Conservation (phyloP, 2,888 invertebrate species). For the Scaptomyza polygonia region DNA sequence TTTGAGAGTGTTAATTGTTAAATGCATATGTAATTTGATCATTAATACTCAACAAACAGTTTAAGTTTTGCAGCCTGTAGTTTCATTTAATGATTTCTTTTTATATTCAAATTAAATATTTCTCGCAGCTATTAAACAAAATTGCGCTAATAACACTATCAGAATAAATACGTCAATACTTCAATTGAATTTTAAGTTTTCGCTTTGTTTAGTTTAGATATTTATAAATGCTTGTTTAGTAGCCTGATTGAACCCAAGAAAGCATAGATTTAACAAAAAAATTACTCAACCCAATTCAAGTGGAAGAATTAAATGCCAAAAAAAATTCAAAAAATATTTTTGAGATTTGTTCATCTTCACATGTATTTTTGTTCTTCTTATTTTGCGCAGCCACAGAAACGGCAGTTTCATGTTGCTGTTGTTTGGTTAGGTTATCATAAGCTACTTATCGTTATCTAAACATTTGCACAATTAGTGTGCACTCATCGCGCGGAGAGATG, state of each 20-base stretch:
- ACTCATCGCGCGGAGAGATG: slow-evolving; percentile 29
- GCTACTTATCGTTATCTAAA: slow-evolving; percentile 59
- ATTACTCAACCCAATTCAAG: slow-evolving; percentile 42
- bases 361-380: slow-evolving; percentile 15
- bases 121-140: not conserved
- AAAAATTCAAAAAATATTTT: slow-evolving; percentile 36
- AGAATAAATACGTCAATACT: not conserved
- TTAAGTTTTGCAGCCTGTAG: not conserved
- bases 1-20: slow-evolving; percentile 22
- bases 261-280: slow-evolving; percentile 27
- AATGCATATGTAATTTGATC: not conserved
- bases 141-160: not conserved
- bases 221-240: slow-evolving; percentile 26
- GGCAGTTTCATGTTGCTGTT: not conserved
- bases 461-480: slow-evolving; percentile 57
- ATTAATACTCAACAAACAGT: not conserved
- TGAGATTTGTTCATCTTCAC: slow-evolving; percentile 45
- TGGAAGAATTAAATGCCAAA: slow-evolving; percentile 44
- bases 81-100: not conserved
- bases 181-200: not conserved
- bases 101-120: not conserved
- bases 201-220: slow-evolving; percentile 17
- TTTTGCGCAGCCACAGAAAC: slow-evolving; percentile 5
- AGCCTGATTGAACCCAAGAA: not conserved
- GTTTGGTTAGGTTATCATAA: slow-evolving; percentile 66